These are phyloP conservation scores for Corythoichthys haematopterus DNA, from an alignment of 2,113 vertebrate genomes.

Conservation along the genomic window DNA sequence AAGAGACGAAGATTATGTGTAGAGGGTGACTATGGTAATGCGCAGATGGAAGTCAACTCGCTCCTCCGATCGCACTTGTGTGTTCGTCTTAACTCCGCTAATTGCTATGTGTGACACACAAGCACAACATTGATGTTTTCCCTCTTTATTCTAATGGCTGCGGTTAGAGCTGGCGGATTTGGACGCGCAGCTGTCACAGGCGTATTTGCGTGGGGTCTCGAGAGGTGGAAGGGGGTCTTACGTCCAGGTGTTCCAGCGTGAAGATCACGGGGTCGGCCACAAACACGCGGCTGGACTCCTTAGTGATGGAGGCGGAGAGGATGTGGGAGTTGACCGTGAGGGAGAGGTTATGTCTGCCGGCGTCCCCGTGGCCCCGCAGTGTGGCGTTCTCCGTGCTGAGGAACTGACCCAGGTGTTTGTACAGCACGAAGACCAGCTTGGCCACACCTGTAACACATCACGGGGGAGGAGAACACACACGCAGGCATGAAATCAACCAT, in stretches of 20 bases:
- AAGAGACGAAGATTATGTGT: background rate
- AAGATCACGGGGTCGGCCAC: slow-evolving; percentile 93
- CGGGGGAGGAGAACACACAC: slow-evolving; percentile 4
- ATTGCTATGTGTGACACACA: background rate
- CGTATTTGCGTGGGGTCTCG: slow-evolving; percentile 10
- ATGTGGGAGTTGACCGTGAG: slow-evolving; percentile 96
- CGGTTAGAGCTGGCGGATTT: slow-evolving; percentile 5
- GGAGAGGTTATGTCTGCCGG: slow-evolving; percentile 81
- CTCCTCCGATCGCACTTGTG: background rate
- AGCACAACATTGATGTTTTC: slow-evolving; percentile 1
- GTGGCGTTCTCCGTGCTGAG: slow-evolving; percentile 95
- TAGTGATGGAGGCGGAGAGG: slow-evolving; percentile 96
- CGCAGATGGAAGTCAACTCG: background rate
- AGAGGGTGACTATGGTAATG: slow-evolving; percentile 4
- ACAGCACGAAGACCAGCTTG: slow-evolving; percentile 97
- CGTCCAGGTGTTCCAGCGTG: slow-evolving; percentile 93
- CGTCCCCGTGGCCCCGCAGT: slow-evolving; percentile 80
- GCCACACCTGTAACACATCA: slow-evolving; percentile 77
- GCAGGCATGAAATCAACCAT: background rate
- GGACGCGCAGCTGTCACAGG: slow-evolving; percentile 12
- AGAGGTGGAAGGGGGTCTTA: slow-evolving; percentile 71
- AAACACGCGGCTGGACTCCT: slow-evolving; percentile 95
- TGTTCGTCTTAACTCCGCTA: background rate
- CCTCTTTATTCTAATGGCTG: background rate
- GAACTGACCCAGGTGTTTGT: slow-evolving; percentile 93